Evolutionary conservation across 2,113 vertebrate species (phyloP).

Genomic region (Burhinus oedicnemus): DNA sequence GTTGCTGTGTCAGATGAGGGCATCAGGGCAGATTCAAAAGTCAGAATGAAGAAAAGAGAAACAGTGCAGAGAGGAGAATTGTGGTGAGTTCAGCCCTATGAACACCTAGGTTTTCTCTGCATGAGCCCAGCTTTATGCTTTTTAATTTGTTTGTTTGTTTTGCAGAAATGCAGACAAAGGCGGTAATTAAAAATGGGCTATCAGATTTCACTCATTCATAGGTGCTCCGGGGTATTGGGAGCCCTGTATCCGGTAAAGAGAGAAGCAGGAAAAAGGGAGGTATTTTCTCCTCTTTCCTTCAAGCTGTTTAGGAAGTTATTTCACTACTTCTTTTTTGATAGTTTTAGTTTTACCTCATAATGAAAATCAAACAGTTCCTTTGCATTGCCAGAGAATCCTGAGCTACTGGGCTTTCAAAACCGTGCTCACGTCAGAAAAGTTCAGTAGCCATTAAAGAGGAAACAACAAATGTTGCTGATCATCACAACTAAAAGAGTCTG

Average conservation of each 20-base stretch:
- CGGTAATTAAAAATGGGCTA: background rate
- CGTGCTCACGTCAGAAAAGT: background rate
- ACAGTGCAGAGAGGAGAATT: background rate
- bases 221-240: background rate
- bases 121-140: background rate
- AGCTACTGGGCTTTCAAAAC: background rate
- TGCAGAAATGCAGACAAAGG: background rate
- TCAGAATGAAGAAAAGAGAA: slow-evolving; percentile 36
- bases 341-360: slow-evolving; percentile 39
- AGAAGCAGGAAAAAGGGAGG: background rate
- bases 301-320: slow-evolving; percentile 47
- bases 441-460: background rate
- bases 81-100: background rate
- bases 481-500: background rate
- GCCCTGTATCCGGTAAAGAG: background rate
- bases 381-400: background rate
- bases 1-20: slow-evolving; percentile 69
- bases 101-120: slow-evolving; percentile 14
- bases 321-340: background rate
- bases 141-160: background rate
- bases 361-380: background rate
- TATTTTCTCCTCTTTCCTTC: slow-evolving; percentile 17
- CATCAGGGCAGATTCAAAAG: slow-evolving; percentile 58
- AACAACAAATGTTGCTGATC: background rate
- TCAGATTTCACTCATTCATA: background rate